Evolutionary conservation across 2,113 vertebrate species (phyloP), one percentile per base, ranked within the genome.

Genomic region (Rhizomys pruinosus): DNA sequence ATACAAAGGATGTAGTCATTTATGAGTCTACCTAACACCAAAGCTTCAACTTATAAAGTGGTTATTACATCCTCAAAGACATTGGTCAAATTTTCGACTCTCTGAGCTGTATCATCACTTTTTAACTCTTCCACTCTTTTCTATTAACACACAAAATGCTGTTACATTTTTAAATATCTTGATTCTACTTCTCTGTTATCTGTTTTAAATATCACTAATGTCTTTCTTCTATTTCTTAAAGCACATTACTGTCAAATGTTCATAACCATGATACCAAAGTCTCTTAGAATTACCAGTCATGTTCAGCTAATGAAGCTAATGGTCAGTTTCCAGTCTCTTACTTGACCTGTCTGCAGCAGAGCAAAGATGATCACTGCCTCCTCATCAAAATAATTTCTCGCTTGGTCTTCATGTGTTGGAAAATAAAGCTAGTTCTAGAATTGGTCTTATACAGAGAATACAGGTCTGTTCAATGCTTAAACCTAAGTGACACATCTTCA

Each of bases 201-300:
- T 37, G 34, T 55, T 77, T 89, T 89, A 85, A 68, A 32, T 61
- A 7, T 74, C 47, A 72, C 42, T 72, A 73, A 89, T 63, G 89
- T 32, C 29, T 84, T 80, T 71, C 32, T 34, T 89, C 16, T 76
- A 19, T 69, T 22, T 42, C n/a, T 66, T 66, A 89, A 95, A 93
- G 71, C 32, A 69, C 19, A 90, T 44, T 69, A 7, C 15, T 90
- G 55, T 73, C 19, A 89, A 25, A 44, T 85, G 66, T 87, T 87
- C 44, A 44, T 86, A 52, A 8, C 0, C 23, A 52, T 7, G 66
- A 17, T 27, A 32, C 27, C 23, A 92, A 39, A 92, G 80, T 52
- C 34, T 68, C 47, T 74, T 44, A 90, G 63, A 13, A 89, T 61
- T 29, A 68, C 20, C 39, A 92, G 13, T 68, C 4, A 74, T 81